These are phyloP conservation scores for Musca domestica DNA, from an alignment of 1,140 invertebrate species.

Conservation along the genomic window DNA sequence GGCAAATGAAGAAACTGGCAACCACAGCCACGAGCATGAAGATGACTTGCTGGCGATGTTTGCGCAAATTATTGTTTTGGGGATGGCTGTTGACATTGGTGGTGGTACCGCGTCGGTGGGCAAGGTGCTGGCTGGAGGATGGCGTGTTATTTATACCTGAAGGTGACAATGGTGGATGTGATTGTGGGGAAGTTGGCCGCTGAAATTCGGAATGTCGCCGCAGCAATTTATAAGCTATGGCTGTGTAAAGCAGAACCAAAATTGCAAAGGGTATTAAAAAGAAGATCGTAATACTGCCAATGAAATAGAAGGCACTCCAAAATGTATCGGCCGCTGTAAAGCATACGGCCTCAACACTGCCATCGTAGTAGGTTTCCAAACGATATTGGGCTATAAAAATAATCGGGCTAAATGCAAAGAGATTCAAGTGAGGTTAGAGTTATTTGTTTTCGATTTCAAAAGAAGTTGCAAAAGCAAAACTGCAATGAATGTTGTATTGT, in stretches of 20 bases:
- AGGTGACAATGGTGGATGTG: neutral
- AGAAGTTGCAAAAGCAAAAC: neutral
- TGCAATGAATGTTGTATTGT: too few species aligned
- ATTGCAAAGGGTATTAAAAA: conserved; percentile 77
- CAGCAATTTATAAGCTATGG: conserved; percentile 76
- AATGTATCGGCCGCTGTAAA: conserved; percentile 66
- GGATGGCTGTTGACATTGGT: conserved; percentile 41
- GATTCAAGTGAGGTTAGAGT: too few species aligned
- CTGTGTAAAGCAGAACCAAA: conserved; percentile 72
- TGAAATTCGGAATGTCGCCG: conserved; percentile 42
- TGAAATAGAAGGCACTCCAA: conserved; percentile 74
- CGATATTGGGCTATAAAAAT: conserved; percentile 71
- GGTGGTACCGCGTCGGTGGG: too few species aligned
- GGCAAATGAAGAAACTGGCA: conserved; percentile 79
- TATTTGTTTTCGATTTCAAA: neutral
- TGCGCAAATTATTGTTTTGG: conserved; percentile 45
- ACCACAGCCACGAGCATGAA: conserved; percentile 85
- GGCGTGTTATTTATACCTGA: too few species aligned
- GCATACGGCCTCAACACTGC: conserved; percentile 64
- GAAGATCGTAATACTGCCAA: conserved; percentile 71
- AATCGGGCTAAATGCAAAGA: conserved; percentile 64
- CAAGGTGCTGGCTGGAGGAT: too few species aligned
- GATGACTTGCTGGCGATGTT: conserved; percentile 70
- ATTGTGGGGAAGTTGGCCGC: conserved; percentile 26
- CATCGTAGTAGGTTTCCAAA: conserved; percentile 66